Evolutionary conservation across 1,140 invertebrate genomes (phyloP).

Genomic region (Camponotus floridanus): DNA sequence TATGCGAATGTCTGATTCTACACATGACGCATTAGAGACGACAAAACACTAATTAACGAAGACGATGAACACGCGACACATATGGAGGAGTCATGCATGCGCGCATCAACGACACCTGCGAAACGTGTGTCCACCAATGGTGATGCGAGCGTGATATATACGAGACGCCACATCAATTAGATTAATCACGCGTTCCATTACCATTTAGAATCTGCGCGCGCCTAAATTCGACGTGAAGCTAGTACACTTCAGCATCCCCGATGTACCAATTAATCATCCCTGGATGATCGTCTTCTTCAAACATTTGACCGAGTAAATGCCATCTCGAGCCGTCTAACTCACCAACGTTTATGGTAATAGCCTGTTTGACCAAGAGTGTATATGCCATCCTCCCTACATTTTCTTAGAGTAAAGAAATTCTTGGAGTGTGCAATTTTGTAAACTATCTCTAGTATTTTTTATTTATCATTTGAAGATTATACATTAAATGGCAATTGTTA

Average conservation of each 20-base stretch:
- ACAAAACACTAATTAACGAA: conserved; percentile 78
- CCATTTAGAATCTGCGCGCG: conserved; percentile 60
- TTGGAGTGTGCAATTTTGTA: background rate
- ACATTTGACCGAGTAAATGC: background rate
- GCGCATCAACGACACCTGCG: conserved; percentile 74
- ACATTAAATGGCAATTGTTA: conserved; percentile 4
- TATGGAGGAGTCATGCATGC: conserved; percentile 54
- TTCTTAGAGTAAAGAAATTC: background rate
- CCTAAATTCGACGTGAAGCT: conserved; percentile 46
- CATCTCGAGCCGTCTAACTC: background rate
- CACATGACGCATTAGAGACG: conserved; percentile 52
- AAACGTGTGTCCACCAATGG: conserved; percentile 67
- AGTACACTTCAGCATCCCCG: conserved; percentile 21
- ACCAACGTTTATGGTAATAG: conserved; percentile 26
- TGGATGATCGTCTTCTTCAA: conserved; percentile 55
- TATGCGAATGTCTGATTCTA: background rate
- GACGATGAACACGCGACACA: conserved; percentile 70
- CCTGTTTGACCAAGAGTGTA: conserved; percentile 11
- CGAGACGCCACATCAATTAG: conserved; percentile 76
- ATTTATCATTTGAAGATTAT: conserved; percentile 18
- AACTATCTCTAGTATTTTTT: background rate
- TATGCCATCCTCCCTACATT: background rate
- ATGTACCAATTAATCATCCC: conserved; percentile 67
- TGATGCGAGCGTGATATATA: conserved; percentile 59
- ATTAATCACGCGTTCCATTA: conserved; percentile 77